These are phyloP conservation scores for Volucella inanis DNA, from an alignment of 2,888 invertebrate species.

Conservation along the genomic window DNA sequence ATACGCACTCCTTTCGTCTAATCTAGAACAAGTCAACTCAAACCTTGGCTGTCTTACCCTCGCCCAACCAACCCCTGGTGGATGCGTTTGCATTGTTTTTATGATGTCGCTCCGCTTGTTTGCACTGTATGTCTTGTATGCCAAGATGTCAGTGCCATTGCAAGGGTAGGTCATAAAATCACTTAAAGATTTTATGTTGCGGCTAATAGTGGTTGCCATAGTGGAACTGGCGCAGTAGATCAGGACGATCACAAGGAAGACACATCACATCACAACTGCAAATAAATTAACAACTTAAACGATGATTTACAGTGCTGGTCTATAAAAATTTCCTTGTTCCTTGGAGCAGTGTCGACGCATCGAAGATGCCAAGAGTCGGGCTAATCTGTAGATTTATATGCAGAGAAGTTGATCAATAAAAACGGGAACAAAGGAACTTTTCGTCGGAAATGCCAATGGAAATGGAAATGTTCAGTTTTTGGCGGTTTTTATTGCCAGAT, in stretches of 20 bases:
- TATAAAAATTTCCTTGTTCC: slow-evolving; percentile 69
- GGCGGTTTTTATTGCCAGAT: slow-evolving; percentile 77
- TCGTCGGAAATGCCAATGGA: slow-evolving; percentile 2
- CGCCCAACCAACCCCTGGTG: too few species aligned
- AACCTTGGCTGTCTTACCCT: slow-evolving; percentile 11
- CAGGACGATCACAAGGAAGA: slow-evolving; percentile 14
- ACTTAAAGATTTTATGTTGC: slow-evolving; percentile 74
- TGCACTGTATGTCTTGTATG: slow-evolving; percentile 26
- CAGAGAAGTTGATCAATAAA: slow-evolving; percentile 82
- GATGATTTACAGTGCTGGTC: slow-evolving; percentile 78
- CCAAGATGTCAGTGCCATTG: slow-evolving; percentile 51
- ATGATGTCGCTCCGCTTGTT: not conserved
- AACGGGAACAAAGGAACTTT: slow-evolving; percentile 73
- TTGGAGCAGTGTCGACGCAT: slow-evolving; percentile 39
- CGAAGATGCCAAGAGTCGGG: slow-evolving; percentile 66
- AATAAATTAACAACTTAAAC: slow-evolving; percentile 79
- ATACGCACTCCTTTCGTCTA: slow-evolving; percentile 39
- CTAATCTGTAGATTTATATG: slow-evolving; percentile 82
- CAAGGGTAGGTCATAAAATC: slow-evolving; percentile 62
- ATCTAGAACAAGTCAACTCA: slow-evolving; percentile 51
- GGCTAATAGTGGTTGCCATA: slow-evolving; percentile 65
- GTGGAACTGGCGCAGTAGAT: slow-evolving; percentile 64
- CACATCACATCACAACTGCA: slow-evolving; percentile 70
- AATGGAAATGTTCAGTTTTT: slow-evolving; percentile 71
- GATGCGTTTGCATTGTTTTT: not conserved